Evolutionary conservation across 92 coral and sea anemone species (phyloP), one percentile per base, ranked within the genome.

Genomic region (Actinostola sp.): DNA sequence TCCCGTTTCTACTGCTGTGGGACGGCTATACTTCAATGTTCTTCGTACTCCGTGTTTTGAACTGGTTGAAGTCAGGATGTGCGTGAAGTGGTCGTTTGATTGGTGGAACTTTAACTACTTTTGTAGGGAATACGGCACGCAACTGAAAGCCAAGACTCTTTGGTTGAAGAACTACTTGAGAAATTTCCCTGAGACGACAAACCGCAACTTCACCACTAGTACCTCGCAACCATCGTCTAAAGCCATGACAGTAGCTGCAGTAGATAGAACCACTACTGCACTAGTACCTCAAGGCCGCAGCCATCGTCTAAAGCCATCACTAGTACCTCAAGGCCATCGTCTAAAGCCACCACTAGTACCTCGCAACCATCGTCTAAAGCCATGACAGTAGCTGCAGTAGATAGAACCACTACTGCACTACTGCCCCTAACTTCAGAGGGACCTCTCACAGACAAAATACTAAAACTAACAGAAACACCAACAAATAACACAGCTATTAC

Each of bases 41-140:
- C 25, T 68, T 30, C 74, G 74, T 43, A 39, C 16, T 68, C 74
- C 74, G 17, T 68, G 79, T 50, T 73, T 73, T 48, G 26, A 73
- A 19, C 43, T 73, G 42, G 79, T 73, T 3, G 79, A 73, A 25
- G 24, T 48, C 2, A 27, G 63, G 14, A 33, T 24, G 10, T 73
- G 79, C 61, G 48, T 41, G 3, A 73, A 48, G 48, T 42, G 45
- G 49, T 30, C 28, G 7, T 73, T 73, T 32, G 50, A 33, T 43
- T 73, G 79, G 79, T 58, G 49, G 54, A 44, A 73, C 6, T 73
- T 73, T 29, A 59, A 33, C 38, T 59, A 44, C 23, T 50, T 41
- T 48, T 73, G 79, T 25, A 46, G 16, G 12, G 33, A 73, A 34
- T 68, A 68, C 31, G 74, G 62, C 1, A 26, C 23, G 58, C 34